Percentiles rank a stretch among this genome's conserved stretches.
phyloP scores from a whole-genome alignment of 1,140 invertebrate genomes.

The Elymnias hypermnestra region DNA sequence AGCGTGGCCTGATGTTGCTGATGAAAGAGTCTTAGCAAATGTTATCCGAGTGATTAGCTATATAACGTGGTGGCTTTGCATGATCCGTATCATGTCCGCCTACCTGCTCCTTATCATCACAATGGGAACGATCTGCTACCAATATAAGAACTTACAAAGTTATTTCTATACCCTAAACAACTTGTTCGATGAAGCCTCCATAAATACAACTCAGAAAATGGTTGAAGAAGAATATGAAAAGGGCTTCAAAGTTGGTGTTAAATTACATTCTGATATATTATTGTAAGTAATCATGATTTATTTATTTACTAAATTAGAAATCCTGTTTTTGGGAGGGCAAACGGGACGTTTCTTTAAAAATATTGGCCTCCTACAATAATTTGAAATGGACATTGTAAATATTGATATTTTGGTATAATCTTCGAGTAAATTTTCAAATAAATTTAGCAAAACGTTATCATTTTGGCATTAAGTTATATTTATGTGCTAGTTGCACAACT shows the following conservation, averaged over 20 bases:
- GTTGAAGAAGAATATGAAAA: conserved; percentile 38
- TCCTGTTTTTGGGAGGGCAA: no score
- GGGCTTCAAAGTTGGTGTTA: conserved; percentile 37
- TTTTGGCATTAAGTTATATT: no score
- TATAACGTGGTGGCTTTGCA: conserved; percentile 43
- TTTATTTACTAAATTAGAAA: no score
- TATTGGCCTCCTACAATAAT: no score
- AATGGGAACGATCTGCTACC: conserved; percentile 32
- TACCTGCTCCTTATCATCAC: conserved; percentile 32
- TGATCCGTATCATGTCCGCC: conserved; percentile 26
- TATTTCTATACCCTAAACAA: conserved; percentile 38
- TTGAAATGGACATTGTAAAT: no score
- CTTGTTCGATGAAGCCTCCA: conserved; percentile 28
- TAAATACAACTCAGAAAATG: conserved; percentile 12
- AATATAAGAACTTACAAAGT: conserved; percentile 42
- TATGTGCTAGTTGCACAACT: no score
- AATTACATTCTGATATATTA: conserved; percentile 37
- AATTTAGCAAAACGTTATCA: no score
- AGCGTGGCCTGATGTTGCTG: conserved; percentile 37
- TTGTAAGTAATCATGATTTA: conserved; percentile 28
- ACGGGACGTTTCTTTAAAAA: no score
- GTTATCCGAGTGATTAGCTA: conserved; percentile 27
- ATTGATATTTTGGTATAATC: no score
- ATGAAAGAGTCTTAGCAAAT: conserved; percentile 24
- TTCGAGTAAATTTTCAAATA: no score